Base-by-base conservation (phyloP, 1,140 invertebrate genomes). In the Calliopsis andreniformis region DNA sequence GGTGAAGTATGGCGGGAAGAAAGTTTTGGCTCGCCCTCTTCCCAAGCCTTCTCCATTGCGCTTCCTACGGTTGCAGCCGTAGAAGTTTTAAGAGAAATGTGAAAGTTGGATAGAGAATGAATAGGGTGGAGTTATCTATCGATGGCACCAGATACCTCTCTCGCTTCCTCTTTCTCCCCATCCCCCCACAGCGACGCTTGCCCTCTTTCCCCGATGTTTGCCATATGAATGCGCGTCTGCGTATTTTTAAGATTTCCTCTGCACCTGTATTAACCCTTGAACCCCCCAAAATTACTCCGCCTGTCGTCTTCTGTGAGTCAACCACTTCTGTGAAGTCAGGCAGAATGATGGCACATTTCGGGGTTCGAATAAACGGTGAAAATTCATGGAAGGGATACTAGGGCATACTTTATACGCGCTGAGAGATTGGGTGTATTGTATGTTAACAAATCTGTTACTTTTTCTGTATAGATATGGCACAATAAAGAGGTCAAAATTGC, bases 101-200 rank as follows among this genome's bases (percentile, higher is more conserved):
- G 86, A 90, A 91, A 91, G 88, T 90, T 91, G 78, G 88, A 89
- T 89, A 88, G 86, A 90, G 89, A 90, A 89, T 89, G 88, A 87
- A 88, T 89, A 90, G 86, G 88, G 80, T 72, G 84, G 80, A 87
- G 88, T 87, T 90, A 90, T 90, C 87, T 88, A 89, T 89, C 87
- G 87, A 89, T 86, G 82, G 79, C 68, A 86, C 80, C 72, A 82
- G 86, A 87, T 83, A 64, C 86, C 76, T 86, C 79, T 85, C 62
- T 81, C 73, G 63, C 72, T 79, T 73, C 56, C 53, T 68, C 71
- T 79, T 53, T 32, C 42, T 23, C 53, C 39, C 71, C 43, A 4
- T 7, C 39, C 0, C 3, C 35, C 39, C 8, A 5, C 12, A 30
- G 23, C 45, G 39, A 18, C 20, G 12, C 4, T 43, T 62, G 7